Percentiles rank a stretch among this genome's conserved stretches.
phyloP scores from a whole-genome alignment of 2,888 invertebrate species.

The Hyppa rectilinea region DNA sequence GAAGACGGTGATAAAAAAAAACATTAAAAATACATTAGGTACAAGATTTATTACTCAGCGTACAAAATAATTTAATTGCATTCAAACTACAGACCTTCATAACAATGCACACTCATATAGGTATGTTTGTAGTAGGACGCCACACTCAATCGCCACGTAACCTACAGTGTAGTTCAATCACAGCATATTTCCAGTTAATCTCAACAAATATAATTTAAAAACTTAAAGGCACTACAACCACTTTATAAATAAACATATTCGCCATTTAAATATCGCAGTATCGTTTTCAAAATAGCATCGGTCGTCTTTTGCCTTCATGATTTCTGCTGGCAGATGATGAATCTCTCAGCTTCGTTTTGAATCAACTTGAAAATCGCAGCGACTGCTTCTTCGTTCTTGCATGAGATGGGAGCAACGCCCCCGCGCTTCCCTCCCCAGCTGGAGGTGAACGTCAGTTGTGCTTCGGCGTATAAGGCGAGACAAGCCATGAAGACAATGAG shows the following conservation, averaged over 20 bases:
- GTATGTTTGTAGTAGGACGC: neutral
- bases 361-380: conserved; percentile 82
- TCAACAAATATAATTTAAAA: conserved; percentile 1
- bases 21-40: neutral
- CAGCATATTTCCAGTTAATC: neutral
- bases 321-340: conserved; percentile 86
- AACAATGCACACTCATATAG: neutral
- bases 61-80: neutral
- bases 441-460: conserved; percentile 90
- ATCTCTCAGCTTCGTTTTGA: conserved; percentile 86
- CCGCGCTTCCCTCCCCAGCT: conserved; percentile 88
- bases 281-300: conserved; percentile 32
- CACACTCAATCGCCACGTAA: neutral
- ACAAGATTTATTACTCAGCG: conserved; percentile 14
- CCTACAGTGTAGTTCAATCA: conserved; percentile 4
- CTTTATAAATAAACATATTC: conserved; percentile 32
- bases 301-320: conserved; percentile 68
- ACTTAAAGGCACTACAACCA: neutral
- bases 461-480: conserved; percentile 76
- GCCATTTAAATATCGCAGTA: conserved; percentile 35
- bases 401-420: conserved; percentile 72
- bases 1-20: neutral
- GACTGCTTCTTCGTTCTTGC: conserved; percentile 81
- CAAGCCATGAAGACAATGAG: conserved; percentile 76
- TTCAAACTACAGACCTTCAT: conserved; percentile 19